Percentiles rank a stretch among this genome's conserved stretches.
Evolutionary conservation across 2,797 vertebrate species (phyloP).

Genomic region (Carcharodon carcharias): DNA sequence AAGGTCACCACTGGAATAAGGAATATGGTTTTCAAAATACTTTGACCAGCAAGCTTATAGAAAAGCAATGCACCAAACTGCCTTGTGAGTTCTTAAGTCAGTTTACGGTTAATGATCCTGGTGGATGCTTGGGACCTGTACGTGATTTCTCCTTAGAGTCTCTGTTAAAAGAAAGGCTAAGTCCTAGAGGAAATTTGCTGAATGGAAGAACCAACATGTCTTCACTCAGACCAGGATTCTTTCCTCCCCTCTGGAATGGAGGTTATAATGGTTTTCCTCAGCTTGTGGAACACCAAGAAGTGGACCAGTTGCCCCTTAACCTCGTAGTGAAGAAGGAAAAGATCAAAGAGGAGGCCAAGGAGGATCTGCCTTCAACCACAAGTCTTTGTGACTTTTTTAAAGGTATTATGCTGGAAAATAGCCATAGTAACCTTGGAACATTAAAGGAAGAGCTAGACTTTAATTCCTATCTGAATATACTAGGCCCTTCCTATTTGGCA

Average conservation of each 20-base stretch:
- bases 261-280: constrained; percentile 78
- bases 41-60: constrained; percentile 60
- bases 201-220: constrained; percentile 76
- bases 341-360: constrained; percentile 91
- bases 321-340: constrained; percentile 86
- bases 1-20: neutral
- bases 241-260: constrained; percentile 81
- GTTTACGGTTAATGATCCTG: constrained; percentile 52
- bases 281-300: constrained; percentile 63
- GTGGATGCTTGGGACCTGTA: constrained; percentile 64
- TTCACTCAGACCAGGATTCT: constrained; percentile 79
- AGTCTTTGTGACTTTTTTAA: constrained; percentile 84
- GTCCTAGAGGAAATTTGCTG: constrained; percentile 73
- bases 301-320: constrained; percentile 74
- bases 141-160: constrained; percentile 96
- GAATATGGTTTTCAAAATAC: constrained; percentile 54
- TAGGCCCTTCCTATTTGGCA: constrained; percentile 82
- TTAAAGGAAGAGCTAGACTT: constrained; percentile 91
- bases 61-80: constrained; percentile 59
- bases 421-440: constrained; percentile 65
- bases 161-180: constrained; percentile 84
- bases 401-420: constrained; percentile 73
- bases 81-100: constrained; percentile 58
- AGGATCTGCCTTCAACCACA: constrained; percentile 69
- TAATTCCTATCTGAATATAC: constrained; percentile 83